Evolutionary conservation across 2,888 invertebrate species (phyloP).

Genomic region (Sesia bembeciformis): DNA sequence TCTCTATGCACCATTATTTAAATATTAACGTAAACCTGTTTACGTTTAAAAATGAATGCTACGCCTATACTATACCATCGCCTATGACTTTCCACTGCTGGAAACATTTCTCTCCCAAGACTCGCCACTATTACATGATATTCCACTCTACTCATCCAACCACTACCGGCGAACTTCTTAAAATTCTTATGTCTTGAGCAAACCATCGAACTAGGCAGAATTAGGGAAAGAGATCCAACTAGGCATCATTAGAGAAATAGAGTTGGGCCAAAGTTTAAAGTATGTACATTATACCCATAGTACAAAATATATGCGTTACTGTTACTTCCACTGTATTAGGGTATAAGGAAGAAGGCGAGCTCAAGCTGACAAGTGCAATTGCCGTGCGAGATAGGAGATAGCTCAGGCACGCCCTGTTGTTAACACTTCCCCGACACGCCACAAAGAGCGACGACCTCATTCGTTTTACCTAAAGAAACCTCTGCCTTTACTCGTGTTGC

Average conservation of each 20-base stretch:
- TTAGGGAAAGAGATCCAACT: too few relatives aligned
- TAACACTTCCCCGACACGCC: constrained; percentile 54
- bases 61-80: too few relatives aligned
- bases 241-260: too few relatives aligned
- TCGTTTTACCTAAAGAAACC: background rate
- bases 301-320: background rate
- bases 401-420: constrained; percentile 52
- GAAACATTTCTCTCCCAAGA: too few relatives aligned
- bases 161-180: background rate
- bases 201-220: background rate
- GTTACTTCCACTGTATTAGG: background rate
- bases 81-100: too few relatives aligned
- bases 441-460: constrained; percentile 33
- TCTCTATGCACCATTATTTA: too few relatives aligned
- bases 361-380: constrained; percentile 51
- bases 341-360: constrained; percentile 4
- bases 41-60: too few relatives aligned
- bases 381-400: constrained; percentile 53
- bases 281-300: background rate
- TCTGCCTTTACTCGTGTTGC: too few relatives aligned
- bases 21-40: too few relatives aligned
- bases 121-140: too few relatives aligned
- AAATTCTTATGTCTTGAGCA: background rate
- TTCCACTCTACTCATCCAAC: too few relatives aligned
- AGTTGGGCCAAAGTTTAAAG: background rate